Percentiles rank a stretch among this genome's conserved stretches.
phyloP scores from a whole-genome alignment of 1,140 invertebrate species.

The Glomeris maerens region DNA sequence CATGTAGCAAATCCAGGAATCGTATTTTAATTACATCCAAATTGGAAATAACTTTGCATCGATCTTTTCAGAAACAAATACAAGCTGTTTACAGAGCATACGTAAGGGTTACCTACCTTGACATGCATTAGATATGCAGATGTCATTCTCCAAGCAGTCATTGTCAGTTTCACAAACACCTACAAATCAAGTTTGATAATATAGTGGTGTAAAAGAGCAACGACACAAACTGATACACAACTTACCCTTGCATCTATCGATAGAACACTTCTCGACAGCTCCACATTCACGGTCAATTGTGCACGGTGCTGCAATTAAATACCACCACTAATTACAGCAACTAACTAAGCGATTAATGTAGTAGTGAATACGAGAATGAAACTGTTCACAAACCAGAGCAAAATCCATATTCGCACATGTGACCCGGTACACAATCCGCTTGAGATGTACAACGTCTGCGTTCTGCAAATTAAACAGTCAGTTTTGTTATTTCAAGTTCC shows the following conservation, averaged over 20 bases:
- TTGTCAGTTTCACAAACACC: constrained; percentile 22
- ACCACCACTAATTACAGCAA: neutral
- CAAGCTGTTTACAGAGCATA: too few relatives aligned
- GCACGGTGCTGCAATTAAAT: constrained; percentile 18
- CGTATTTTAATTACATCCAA: neutral
- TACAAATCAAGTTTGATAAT: neutral
- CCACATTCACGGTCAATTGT: constrained; percentile 21
- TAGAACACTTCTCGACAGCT: constrained; percentile 20
- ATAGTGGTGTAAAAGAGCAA: neutral
- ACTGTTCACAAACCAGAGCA: constrained; percentile 57
- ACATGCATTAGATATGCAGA: constrained; percentile 23
- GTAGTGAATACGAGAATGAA: neutral
- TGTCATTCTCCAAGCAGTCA: constrained; percentile 22
- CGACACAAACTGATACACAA: neutral
- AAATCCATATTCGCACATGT: constrained; percentile 59
- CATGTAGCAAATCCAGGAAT: neutral
- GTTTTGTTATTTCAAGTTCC: neutral
- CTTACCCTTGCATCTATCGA: constrained; percentile 19
- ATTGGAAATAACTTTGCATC: constrained; percentile 1
- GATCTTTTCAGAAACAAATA: too few relatives aligned
- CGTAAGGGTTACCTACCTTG: constrained; percentile 14
- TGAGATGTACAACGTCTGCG: neutral
- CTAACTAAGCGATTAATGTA: neutral
- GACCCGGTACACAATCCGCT: neutral
- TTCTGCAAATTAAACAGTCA: neutral